Base-by-base conservation (phyloP, 2,113 vertebrate genomes). In the Gallinago media region DNA sequence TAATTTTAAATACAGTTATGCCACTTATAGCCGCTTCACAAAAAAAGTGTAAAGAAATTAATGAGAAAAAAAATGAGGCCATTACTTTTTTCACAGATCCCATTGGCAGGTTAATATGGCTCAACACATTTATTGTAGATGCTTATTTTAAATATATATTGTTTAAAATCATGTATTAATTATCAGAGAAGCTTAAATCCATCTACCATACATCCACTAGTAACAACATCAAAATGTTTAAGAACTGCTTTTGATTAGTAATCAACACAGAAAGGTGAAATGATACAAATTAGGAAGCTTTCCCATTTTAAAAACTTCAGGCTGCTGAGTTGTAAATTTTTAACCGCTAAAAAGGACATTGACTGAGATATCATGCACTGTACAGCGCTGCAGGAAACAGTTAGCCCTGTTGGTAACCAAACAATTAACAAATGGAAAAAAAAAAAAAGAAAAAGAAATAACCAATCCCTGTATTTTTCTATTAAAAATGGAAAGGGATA, bases 41-140 rank as follows among this genome's bases (percentile, higher is more conserved):
- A 88, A 96, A 96, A 96, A 58, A 87, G 89, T 47, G 49, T 55
- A 96, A 94, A 88, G 88, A 93, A 97, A 97, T 95, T 50, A 84
- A 94, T 93, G 85, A 96, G 94, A 96, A 89, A 85, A 63, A 96
- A 96, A 93, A 95, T 36, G 93, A 98, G 96, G 97, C 97, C 92
- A 88, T 97, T 97, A 96, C 88, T 97, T 97, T 93, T 98, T 98
- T 98, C 98, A 98, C 97, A 98, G 97, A 98, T 98, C 95, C 96
- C 97, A 98, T 97, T 98, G 98, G 98, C 98, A 98, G 97, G 97
- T 98, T 98, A 98, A 98, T 98, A 98, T 98, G 98, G 98, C 98
- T 98, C 98, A 98, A 98, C 97, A 98, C 97, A 97, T 98, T 97
- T 97, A 98, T 92, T 97, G 97, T 97, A 97, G 96, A 97, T 98